phyloP scores from a whole-genome alignment of 2,888 invertebrate genomes.

The Mythimna lalbum region DNA sequence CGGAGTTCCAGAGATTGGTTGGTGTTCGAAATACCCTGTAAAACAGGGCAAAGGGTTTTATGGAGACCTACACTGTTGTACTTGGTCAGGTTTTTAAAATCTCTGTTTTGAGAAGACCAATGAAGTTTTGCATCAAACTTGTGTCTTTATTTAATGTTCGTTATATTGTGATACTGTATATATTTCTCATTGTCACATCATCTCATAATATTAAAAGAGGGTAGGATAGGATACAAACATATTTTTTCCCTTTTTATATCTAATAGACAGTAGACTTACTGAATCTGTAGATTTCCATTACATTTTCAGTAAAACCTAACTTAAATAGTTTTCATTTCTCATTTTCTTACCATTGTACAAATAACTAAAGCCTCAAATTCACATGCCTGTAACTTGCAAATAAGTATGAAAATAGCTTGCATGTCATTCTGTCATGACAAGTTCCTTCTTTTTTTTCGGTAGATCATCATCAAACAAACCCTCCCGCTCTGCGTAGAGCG shows the following conservation, averaged over 20 bases:
- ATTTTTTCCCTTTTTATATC: background rate
- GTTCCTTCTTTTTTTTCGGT: background rate
- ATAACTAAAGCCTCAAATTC: conserved; percentile 10
- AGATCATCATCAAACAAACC: no score
- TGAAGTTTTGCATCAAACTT: background rate
- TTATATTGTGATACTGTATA: conserved; percentile 1
- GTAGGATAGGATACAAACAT: background rate
- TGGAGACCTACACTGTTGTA: background rate
- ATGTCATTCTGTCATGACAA: background rate
- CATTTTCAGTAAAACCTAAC: conserved; percentile 10
- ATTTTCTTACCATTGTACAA: conserved; percentile 14
- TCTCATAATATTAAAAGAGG: conserved; percentile 12
- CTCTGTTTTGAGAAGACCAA: background rate
- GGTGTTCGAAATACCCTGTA: background rate
- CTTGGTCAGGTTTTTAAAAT: conserved; percentile 2
- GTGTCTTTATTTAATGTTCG: background rate
- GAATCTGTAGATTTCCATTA: conserved; percentile 7
- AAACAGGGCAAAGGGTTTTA: background rate
- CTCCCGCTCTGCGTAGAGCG: no score
- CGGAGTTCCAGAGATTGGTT: background rate
- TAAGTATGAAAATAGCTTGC: background rate
- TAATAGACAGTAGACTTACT: background rate
- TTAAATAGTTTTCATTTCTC: conserved; percentile 36
- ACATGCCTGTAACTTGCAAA: background rate
- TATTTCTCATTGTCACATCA: background rate